Conservation (phyloP, 2,797 vertebrate genomes). For the Zalophus californianus region DNA sequence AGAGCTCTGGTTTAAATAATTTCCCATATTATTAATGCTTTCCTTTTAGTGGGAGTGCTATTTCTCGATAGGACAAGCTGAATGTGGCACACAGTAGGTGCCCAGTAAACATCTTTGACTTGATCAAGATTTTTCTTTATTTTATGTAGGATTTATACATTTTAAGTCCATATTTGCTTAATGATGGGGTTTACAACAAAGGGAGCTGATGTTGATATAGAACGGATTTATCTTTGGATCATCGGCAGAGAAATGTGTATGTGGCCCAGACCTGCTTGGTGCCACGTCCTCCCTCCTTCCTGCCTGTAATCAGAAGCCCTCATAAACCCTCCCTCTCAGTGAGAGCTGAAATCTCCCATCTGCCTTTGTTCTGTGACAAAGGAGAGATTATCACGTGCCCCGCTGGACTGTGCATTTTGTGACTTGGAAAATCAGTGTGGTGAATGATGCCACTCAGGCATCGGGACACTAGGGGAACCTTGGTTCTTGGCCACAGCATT, state of each 20-base stretch:
- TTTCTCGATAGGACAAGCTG: not conserved
- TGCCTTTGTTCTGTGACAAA: conserved; percentile 81
- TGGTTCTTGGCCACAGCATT: not conserved
- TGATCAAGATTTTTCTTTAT: conserved; percentile 17
- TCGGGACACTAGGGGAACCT: not conserved
- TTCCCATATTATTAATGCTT: not conserved
- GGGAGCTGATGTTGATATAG: not conserved
- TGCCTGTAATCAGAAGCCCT: conserved; percentile 74
- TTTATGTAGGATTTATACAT: conserved; percentile 47
- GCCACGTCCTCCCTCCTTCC: conserved; percentile 47
- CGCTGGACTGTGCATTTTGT: conserved; percentile 77
- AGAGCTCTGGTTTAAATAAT: not conserved
- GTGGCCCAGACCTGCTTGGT: conserved; percentile 56
- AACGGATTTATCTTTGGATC: conserved; percentile 64
- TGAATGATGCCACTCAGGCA: conserved; percentile 38
- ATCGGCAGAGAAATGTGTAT: not conserved
- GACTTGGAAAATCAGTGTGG: conserved; percentile 60
- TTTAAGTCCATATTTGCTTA: conserved; percentile 61
- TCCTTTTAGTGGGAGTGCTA: not conserved
- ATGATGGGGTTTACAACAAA: conserved; percentile 63
- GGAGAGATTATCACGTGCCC: conserved; percentile 75
- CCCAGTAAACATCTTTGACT: not conserved
- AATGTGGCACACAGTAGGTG: conserved; percentile 20
- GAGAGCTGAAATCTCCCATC: conserved; percentile 75
- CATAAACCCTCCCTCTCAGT: conserved; percentile 58